These are phyloP conservation scores for Drosophila aldrichi DNA, from an alignment of 2,888 invertebrate genomes.

Conservation along the genomic window DNA sequence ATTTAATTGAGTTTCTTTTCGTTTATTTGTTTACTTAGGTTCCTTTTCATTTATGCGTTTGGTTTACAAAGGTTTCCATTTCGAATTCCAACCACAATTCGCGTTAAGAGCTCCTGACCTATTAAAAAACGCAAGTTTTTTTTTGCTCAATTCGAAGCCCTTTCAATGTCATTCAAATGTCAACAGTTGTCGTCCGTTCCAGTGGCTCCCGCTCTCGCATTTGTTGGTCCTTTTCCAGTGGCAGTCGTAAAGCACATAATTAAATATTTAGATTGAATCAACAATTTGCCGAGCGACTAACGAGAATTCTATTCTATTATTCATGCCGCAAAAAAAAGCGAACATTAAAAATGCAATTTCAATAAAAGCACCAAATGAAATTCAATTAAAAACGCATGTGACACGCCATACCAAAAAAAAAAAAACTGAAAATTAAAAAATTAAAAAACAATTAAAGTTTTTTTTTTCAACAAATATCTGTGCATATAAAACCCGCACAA, in stretches of 20 bases:
- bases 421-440: slow-evolving; percentile 5
- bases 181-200: slow-evolving; percentile 23
- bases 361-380: slow-evolving; percentile 57
- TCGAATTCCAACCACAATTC: not conserved
- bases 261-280: slow-evolving; percentile 58
- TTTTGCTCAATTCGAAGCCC: slow-evolving; percentile 12
- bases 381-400: slow-evolving; percentile 62
- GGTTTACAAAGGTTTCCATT: not conserved
- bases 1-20: not conserved
- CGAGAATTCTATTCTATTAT: slow-evolving; percentile 54
- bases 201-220: not conserved
- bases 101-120: not conserved
- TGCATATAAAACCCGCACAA: slow-evolving; percentile 2
- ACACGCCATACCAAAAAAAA: slow-evolving; percentile 16
- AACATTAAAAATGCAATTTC: slow-evolving; percentile 66
- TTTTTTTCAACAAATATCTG: slow-evolving; percentile 14
- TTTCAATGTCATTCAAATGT: slow-evolving; percentile 53
- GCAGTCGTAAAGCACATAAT: slow-evolving; percentile 24
- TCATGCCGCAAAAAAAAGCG: slow-evolving; percentile 14
- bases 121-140: slow-evolving; percentile 11
- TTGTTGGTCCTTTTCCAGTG: slow-evolving; percentile 7
- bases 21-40: not conserved
- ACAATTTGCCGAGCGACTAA: slow-evolving; percentile 40
- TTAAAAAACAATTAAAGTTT: slow-evolving; percentile 48
- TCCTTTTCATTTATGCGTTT: not conserved